Conservation (phyloP, 2,888 invertebrate species). For the Caenorhabditis sp. region DNA sequence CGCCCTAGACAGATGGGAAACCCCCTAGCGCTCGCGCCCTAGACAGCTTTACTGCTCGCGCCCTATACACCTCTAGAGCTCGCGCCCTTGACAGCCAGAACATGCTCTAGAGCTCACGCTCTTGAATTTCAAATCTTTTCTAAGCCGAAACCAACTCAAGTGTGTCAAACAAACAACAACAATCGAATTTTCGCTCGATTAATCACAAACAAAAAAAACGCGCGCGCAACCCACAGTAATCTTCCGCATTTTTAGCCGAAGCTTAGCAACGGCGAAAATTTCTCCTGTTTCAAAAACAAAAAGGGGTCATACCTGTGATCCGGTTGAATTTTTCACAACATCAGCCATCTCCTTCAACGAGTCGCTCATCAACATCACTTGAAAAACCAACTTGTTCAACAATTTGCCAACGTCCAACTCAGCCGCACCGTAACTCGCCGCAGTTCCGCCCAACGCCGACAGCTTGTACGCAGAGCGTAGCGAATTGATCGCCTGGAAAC, state of each 20-base stretch:
- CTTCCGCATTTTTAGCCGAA: too few relatives aligned
- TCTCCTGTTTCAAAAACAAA: too few relatives aligned
- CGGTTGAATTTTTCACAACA: conserved; percentile 62
- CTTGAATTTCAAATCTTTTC: too few relatives aligned
- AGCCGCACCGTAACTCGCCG: conserved; percentile 27
- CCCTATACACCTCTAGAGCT: too few relatives aligned
- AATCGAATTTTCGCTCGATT: neutral
- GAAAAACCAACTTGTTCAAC: conserved; percentile 90
- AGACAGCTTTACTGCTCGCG: too few relatives aligned
- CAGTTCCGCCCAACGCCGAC: conserved; percentile 77
- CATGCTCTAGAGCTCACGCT: too few relatives aligned
- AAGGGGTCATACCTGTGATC: conserved; percentile 63
- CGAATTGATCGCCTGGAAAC: conserved; percentile 75
- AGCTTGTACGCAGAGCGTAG: conserved; percentile 83
- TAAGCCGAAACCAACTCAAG: neutral
- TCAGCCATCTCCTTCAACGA: conserved; percentile 74
- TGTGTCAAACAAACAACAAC: neutral
- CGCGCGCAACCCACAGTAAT: conserved; percentile 4
- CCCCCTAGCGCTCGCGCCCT: too few relatives aligned
- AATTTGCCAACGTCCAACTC: conserved; percentile 83
- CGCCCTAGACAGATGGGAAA: too few relatives aligned
- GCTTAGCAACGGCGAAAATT: too few relatives aligned
- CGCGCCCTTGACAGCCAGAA: too few relatives aligned
- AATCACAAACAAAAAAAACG: neutral
- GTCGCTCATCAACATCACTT: conserved; percentile 86